Evolutionary conservation across 1,140 invertebrate genomes (phyloP).

Genomic region (Dryas iulia): DNA sequence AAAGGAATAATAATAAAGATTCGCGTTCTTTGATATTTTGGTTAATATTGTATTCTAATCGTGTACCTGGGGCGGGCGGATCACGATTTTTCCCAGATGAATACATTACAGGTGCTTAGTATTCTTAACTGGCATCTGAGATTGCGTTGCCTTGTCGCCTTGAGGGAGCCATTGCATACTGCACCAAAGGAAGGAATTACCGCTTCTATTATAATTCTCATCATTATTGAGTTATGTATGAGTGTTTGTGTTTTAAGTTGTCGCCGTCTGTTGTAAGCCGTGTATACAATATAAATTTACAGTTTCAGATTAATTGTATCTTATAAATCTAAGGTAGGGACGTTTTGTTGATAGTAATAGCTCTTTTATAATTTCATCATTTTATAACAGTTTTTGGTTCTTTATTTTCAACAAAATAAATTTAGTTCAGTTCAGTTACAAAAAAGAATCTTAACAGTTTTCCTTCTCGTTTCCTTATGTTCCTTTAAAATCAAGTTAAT

Average conservation of each 20-base stretch:
- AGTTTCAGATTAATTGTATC: not conserved
- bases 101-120: slow-evolving; percentile 59
- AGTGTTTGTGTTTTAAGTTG: too few species aligned
- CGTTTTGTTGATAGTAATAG: too few species aligned
- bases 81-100: slow-evolving; percentile 61
- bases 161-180: slow-evolving; percentile 52
- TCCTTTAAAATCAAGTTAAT: too few species aligned
- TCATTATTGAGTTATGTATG: slow-evolving; percentile 11
- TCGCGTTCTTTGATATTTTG: slow-evolving; percentile 13
- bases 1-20: not conserved
- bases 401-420: too few species aligned
- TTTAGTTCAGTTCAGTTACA: too few species aligned
- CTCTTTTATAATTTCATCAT: too few species aligned
- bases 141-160: slow-evolving; percentile 71
- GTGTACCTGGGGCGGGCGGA: slow-evolving; percentile 38
- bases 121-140: slow-evolving; percentile 45
- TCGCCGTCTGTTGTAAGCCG: too few species aligned
- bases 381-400: too few species aligned
- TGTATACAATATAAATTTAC: too few species aligned
- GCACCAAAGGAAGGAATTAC: slow-evolving; percentile 37
- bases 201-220: slow-evolving; percentile 18
- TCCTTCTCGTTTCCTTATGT: too few species aligned
- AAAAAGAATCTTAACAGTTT: too few species aligned
- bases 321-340: not conserved
- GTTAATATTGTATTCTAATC: slow-evolving; percentile 31